These are phyloP conservation scores for Plagodis pulveraria DNA, from an alignment of 2,888 invertebrate genomes.

Conservation along the genomic window DNA sequence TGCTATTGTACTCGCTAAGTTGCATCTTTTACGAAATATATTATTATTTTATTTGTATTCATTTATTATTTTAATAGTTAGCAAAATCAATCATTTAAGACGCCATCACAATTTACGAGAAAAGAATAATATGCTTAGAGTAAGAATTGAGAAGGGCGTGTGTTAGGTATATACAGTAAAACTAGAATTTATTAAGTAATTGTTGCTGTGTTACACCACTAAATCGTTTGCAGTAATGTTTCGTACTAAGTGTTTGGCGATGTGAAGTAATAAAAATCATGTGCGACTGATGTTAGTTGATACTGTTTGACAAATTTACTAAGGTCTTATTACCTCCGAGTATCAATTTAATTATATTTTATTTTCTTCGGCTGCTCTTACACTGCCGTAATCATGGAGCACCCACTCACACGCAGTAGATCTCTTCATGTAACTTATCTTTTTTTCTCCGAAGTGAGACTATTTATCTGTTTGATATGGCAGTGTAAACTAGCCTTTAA, in stretches of 20 bases:
- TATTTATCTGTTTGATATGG: slow-evolving; percentile 39
- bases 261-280: slow-evolving; percentile 59
- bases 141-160: slow-evolving; percentile 64
- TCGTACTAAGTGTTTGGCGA: slow-evolving; percentile 52
- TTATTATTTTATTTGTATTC: slow-evolving; percentile 60
- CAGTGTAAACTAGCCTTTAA: slow-evolving; percentile 65
- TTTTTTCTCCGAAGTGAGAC: slow-evolving; percentile 35
- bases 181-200: slow-evolving; percentile 71
- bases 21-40: slow-evolving; percentile 65
- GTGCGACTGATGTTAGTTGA: slow-evolving; percentile 79
- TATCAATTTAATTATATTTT: slow-evolving; percentile 81
- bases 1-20: slow-evolving; percentile 67
- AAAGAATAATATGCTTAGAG: slow-evolving; percentile 66
- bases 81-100: slow-evolving; percentile 73
- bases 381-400: slow-evolving; percentile 45
- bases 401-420: slow-evolving; percentile 38
- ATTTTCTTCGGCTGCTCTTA: slow-evolving; percentile 58
- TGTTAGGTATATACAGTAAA: slow-evolving; percentile 67
- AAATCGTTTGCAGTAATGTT: slow-evolving; percentile 55
- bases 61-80: slow-evolving; percentile 72
- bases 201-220: slow-evolving; percentile 72
- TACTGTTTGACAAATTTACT: slow-evolving; percentile 75
- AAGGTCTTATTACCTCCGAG: slow-evolving; percentile 84
- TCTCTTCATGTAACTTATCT: slow-evolving; percentile 31
- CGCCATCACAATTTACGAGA: slow-evolving; percentile 77